Evolutionary conservation across 2,888 invertebrate genomes (phyloP), one percentile per base, ranked within the genome.

Genomic region (Sinodicranocentrus sp.): DNA sequence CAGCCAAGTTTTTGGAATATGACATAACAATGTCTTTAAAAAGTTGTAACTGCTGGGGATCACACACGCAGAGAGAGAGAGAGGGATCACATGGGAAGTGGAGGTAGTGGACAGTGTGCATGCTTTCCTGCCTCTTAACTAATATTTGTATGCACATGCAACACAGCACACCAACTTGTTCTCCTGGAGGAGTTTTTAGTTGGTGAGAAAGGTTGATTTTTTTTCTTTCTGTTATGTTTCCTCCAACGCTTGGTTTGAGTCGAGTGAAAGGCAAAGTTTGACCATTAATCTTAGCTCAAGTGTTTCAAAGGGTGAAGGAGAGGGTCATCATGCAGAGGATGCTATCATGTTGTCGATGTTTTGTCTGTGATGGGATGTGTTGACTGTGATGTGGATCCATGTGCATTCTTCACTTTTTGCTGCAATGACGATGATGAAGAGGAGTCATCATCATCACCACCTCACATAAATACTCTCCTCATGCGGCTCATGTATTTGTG

Each of bases 261-360:
- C 65, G 65, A 73, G 72, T 73, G 80, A 80, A 80, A 82, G 76
- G 75, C 54, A 75, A 76, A 82, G 70, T 82, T 76, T 82, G 75
- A 82, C 82, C 76, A 82, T 82, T 82, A 82, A 82, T 82, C 82
- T 75, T 82, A 52, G 70, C 70, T 82, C 76, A 76, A 80, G 75
- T 80, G 78, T 63, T 78, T 83, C 72, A 65, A 77, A 76, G 72
- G 73, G 77, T 83, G 70, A 76, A 77, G 73, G 77, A 77, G 70
- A 84, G 79, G 75, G 79, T 79, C 84, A 78, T 84, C 70, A 71
- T 71, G 71, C 59, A 28, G 25, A 19, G 2, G 54, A 63, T 17
- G 48, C 33, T 52, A 28, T 59, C 59, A 33, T 43, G 57, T 77
- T 77, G 21, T 57, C 6, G 10, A 57, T 57, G 57, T 23, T 19